Conservation (phyloP, 2,113 vertebrate genomes). For the Mustela lutreola region DNA sequence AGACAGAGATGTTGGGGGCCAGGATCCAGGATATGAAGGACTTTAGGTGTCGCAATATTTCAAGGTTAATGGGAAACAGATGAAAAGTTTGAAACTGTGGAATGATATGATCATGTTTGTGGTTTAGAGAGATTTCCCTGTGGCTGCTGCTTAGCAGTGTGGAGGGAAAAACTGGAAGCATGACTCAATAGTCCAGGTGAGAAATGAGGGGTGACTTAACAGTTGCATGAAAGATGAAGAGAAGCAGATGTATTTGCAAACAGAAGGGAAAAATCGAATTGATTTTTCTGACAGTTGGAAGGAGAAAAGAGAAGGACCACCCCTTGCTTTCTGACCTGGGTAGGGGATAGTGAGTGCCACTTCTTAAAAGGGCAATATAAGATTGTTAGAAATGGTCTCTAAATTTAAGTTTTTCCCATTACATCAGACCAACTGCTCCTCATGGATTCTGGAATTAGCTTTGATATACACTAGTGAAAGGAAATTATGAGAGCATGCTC, state of each 20-base stretch:
- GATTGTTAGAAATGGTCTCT: not conserved
- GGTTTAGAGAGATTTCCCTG: not conserved
- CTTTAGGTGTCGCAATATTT: not conserved
- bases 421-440: not conserved
- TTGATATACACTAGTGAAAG: not conserved
- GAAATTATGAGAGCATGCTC: not conserved
- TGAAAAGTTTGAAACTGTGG: not conserved
- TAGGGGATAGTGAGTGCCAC: not conserved
- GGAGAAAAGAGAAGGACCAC: not conserved
- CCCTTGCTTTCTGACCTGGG: not conserved
- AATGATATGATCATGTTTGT: not conserved
- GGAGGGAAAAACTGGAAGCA: not conserved
- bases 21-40: not conserved
- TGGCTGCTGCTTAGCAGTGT: not conserved
- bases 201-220: not conserved
- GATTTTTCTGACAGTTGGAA: not conserved
- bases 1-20: not conserved
- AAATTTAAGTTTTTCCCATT: slow-evolving; percentile 9
- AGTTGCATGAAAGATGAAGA: not conserved
- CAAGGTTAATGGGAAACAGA: not conserved
- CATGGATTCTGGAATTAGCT: not conserved
- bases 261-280: not conserved
- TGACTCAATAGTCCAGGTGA: not conserved
- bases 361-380: slow-evolving; percentile 15
- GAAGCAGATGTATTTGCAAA: not conserved